Evolutionary conservation across 2,797 vertebrate genomes (phyloP), one percentile per base, ranked within the genome.

Genomic region (Eremophila alpestris): DNA sequence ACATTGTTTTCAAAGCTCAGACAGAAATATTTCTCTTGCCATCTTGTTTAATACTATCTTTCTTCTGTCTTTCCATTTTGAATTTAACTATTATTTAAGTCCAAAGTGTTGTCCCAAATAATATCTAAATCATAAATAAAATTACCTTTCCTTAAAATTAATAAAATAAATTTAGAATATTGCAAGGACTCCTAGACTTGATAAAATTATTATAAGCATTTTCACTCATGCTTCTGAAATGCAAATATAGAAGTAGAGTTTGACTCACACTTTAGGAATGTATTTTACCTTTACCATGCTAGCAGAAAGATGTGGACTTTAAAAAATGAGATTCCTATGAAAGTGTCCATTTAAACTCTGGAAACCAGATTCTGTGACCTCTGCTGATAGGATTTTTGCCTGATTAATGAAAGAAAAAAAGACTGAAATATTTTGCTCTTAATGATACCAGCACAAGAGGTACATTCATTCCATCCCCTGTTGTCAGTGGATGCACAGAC

Each of bases 401-500:
- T 89, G 40, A 94, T 69, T 78, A 87, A 86, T 78, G 77, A 89
- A 83, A 91, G 81, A 69, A 95, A 65, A 54, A 82, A 86, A 54
- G 36, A 58, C 76, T 88, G 38, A 82, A 87, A 81, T 92, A 84
- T 80, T 94, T 94, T 81, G 21, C 38, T 93, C 26, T 55, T 81
- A 86, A 82, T 92, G 89, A 78, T 94, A 89, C 68, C 74, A 70
- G 24, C 68, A 95, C 91, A 93, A 93, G 84, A 93, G 69, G 62
- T 95, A 69, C 55, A 96, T 96, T 96, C 86, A 95, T 97, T 90
- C 78, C 32, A 38, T 27, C 58, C 55, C 83, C 64, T 83, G 85
- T 40, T 95, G 70, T 79, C 64, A 88, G 45, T 49, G 70, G 83
- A 73, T 70, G 81, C 62, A 97, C 95, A 97, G 91, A 90, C 73